Percentiles rank a stretch among this genome's conserved stretches.
These are phyloP conservation scores for Mormyrus hasselquistii DNA, from an alignment of 2,797 vertebrate species.

Conservation along the genomic window DNA sequence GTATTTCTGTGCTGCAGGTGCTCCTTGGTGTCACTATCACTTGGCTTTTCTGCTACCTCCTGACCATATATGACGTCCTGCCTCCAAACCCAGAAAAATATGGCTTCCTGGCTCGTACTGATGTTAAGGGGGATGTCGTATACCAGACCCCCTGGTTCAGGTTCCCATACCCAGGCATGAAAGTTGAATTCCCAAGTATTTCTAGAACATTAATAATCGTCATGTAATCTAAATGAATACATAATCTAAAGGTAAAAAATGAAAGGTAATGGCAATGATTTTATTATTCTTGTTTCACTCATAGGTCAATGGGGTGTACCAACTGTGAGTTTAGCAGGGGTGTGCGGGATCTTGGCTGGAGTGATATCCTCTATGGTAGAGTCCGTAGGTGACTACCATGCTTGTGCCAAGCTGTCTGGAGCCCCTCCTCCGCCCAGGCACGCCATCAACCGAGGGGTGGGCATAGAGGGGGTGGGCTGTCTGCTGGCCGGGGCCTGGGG, in stretches of 20 bases:
- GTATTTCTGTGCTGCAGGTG: constrained; percentile 60
- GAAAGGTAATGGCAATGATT: background rate
- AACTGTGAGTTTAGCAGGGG: constrained; percentile 82
- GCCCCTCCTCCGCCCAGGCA: constrained; percentile 84
- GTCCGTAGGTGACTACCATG: constrained; percentile 91
- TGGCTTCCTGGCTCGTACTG: constrained; percentile 81
- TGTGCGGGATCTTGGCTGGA: constrained; percentile 87
- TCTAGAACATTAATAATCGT: background rate
- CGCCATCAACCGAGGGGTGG: constrained; percentile 85
- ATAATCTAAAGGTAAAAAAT: background rate
- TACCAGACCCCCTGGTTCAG: constrained; percentile 79
- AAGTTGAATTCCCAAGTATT: background rate
- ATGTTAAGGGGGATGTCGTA: constrained; percentile 73
- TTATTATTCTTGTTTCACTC: constrained; percentile 18
- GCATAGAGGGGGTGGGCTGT: constrained; percentile 87
- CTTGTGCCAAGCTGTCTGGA: constrained; percentile 84
- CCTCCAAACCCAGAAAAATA: constrained; percentile 65
- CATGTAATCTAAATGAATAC: background rate
- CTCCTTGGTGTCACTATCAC: constrained; percentile 82
- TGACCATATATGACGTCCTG: constrained; percentile 71
- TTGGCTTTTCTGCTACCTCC: constrained; percentile 80
- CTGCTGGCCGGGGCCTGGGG: constrained; percentile 91
- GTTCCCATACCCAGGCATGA: constrained; percentile 87
- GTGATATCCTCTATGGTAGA: constrained; percentile 95
- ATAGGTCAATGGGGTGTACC: constrained; percentile 92